These are phyloP conservation scores for Cantharis lateralis DNA, from an alignment of 2,888 invertebrate genomes.

Conservation along the genomic window DNA sequence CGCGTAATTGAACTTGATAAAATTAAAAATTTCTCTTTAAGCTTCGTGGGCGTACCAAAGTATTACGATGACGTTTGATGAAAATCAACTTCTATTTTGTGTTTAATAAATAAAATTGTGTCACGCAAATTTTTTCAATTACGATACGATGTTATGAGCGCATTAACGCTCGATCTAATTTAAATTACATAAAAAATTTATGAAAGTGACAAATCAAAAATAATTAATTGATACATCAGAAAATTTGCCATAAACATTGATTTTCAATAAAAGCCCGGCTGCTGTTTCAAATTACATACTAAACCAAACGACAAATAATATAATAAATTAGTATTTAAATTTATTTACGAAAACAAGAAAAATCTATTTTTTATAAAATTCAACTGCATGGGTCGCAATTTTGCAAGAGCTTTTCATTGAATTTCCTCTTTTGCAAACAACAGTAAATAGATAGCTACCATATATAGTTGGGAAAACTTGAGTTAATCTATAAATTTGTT, in stretches of 20 bases:
- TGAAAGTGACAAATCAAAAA: background rate
- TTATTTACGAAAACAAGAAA: background rate
- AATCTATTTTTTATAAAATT: background rate
- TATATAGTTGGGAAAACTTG: background rate
- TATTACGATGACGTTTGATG: background rate
- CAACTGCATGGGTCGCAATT: background rate
- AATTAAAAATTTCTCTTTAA: background rate
- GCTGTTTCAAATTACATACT: background rate
- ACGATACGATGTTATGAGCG: background rate
- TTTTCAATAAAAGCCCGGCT: background rate
- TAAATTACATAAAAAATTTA: background rate
- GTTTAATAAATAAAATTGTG: background rate
- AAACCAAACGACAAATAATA: background rate
- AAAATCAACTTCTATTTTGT: background rate
- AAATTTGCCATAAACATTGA: background rate
- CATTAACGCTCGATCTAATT: background rate
- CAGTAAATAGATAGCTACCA: background rate
- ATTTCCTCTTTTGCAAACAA: background rate
- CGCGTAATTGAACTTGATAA: background rate
- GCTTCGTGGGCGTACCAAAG: background rate
- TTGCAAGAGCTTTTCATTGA: background rate
- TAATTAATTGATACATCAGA: background rate
- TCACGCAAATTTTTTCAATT: background rate
- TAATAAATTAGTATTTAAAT: background rate
- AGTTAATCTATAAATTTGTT: background rate